Evolutionary conservation across 2,888 invertebrate genomes (phyloP).

Genomic region (Campopleginae sp.): DNA sequence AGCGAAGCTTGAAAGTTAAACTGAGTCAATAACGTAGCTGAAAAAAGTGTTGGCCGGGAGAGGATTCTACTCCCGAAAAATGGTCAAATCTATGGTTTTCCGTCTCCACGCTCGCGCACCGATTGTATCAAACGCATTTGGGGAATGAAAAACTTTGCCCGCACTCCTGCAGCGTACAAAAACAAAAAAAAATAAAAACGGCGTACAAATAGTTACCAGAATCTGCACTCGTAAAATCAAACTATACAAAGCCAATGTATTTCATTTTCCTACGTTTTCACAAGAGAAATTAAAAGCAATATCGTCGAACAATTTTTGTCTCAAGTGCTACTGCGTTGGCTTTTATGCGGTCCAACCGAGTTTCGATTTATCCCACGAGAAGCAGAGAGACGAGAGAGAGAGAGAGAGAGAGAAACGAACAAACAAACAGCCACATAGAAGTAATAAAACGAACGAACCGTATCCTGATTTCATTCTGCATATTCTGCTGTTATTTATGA

Average conservation of each 20-base stretch:
- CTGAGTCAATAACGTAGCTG: neutral
- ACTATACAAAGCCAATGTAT: neutral
- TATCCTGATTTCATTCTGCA: no score
- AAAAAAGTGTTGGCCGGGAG: neutral
- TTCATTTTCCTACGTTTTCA: neutral
- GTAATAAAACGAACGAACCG: no score
- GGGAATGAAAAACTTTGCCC: neutral
- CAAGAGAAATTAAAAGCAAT: neutral
- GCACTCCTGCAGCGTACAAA: neutral
- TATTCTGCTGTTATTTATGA: no score
- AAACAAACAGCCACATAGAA: no score
- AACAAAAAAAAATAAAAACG: neutral
- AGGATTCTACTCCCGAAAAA: neutral
- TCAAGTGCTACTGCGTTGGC: no score
- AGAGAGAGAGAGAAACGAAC: neutral
- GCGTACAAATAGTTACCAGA: neutral
- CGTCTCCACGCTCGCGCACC: neutral
- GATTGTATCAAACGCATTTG: neutral
- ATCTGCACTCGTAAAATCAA: neutral
- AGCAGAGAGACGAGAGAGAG: neutral
- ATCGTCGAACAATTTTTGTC: neutral
- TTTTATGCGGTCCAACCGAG: neutral
- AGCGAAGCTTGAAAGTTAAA: neutral
- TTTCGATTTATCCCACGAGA: neutral
- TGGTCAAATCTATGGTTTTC: neutral